phyloP scores from a whole-genome alignment of 1,140 invertebrate genomes.

The Zelostemma sp. region DNA sequence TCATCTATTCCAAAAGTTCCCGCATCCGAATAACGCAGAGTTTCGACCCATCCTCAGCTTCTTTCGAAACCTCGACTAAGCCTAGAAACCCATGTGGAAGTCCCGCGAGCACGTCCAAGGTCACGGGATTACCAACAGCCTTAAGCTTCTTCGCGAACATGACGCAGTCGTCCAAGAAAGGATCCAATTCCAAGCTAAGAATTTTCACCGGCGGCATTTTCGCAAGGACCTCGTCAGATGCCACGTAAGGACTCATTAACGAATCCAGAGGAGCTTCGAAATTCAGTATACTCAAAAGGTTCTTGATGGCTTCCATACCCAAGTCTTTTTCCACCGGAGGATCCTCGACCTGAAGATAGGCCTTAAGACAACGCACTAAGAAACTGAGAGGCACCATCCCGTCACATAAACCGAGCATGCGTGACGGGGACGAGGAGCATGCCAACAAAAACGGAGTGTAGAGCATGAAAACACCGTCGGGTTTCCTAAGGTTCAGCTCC shows the following conservation, averaged over 20 bases:
- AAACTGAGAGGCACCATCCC: conserved; percentile 95
- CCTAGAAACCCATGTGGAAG: conserved; percentile 98
- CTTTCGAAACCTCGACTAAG: conserved; percentile 81
- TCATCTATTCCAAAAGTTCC: conserved; percentile 77
- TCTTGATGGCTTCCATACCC: conserved; percentile 55
- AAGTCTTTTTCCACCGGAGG: conserved; percentile 49
- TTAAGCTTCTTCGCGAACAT: conserved; percentile 93
- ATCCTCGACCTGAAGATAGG: conserved; percentile 65
- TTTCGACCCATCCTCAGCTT: conserved; percentile 84
- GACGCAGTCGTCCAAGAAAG: conserved; percentile 96
- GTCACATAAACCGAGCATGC: conserved; percentile 94
- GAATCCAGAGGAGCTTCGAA: conserved; percentile 86
- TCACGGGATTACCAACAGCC: conserved; percentile 79
- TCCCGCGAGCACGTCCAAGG: conserved; percentile 88
- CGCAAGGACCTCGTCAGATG: conserved; percentile 81
- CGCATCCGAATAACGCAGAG: conserved; percentile 80
- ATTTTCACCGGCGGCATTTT: conserved; percentile 85
- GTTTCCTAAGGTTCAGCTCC: conserved; percentile 80
- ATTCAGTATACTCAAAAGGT: conserved; percentile 78
- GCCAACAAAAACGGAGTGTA: conserved; percentile 87
- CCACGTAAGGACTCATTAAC: conserved; percentile 88
- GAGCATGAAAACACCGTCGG: conserved; percentile 90
- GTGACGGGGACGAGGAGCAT: conserved; percentile 91
- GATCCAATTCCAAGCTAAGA: conserved; percentile 92
- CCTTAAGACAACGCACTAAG: conserved; percentile 85